These are phyloP conservation scores for Hirtodrosophila histrioides DNA, from an alignment of 2,888 invertebrate genomes.

Conservation along the genomic window DNA sequence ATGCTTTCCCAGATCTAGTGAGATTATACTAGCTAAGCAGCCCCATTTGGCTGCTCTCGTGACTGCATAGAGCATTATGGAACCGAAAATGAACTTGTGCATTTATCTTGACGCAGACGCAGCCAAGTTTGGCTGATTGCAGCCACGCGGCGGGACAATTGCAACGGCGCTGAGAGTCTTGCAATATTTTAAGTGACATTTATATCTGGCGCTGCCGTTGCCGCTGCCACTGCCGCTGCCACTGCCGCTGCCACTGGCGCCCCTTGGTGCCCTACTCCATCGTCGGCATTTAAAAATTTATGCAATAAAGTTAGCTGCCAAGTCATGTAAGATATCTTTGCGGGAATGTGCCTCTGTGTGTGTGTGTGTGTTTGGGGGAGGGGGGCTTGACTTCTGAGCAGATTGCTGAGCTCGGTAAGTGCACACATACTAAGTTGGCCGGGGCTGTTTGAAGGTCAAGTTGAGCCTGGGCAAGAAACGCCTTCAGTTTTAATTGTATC, in stretches of 20 bases:
- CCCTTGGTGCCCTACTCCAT: too few species aligned
- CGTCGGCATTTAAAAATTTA: conserved; percentile 74
- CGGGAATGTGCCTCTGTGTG: conserved; percentile 12
- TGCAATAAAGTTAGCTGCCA: conserved; percentile 70
- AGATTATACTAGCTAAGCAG: conserved; percentile 35
- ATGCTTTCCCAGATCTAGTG: not conserved
- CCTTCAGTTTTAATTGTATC: conserved; percentile 57
- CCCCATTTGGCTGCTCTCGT: conserved; percentile 1
- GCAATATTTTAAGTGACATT: conserved; percentile 78
- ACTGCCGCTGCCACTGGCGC: not conserved
- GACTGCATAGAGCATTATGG: conserved; percentile 44
- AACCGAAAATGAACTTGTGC: conserved; percentile 78
- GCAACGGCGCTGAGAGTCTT: conserved; percentile 34
- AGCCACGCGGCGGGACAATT: conserved; percentile 54
- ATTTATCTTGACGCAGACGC: conserved; percentile 74
- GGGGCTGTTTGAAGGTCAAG: conserved; percentile 70
- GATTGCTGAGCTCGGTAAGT: conserved; percentile 21
- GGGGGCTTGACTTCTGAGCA: conserved; percentile 21
- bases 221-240: not conserved
- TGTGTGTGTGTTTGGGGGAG: conserved; percentile 24
- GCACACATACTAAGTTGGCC: conserved; percentile 29
- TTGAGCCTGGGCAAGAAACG: conserved; percentile 24
- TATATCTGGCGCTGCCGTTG: conserved; percentile 68
- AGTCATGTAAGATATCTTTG: not conserved
- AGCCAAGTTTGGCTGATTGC: conserved; percentile 75